phyloP scores from a whole-genome alignment of 1,140 invertebrate species.

The Drosophila seguyi region DNA sequence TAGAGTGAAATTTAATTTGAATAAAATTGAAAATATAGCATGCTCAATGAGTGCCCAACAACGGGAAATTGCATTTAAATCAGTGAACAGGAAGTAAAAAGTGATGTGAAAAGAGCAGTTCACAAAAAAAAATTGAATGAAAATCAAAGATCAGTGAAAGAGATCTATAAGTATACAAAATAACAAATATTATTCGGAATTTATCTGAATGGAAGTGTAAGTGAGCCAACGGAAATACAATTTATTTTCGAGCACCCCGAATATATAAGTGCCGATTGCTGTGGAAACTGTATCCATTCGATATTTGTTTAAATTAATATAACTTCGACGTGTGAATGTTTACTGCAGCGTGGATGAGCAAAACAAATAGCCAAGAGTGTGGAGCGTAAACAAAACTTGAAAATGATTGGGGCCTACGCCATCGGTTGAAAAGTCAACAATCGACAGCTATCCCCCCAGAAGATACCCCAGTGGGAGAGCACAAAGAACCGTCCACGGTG shows the following conservation, averaged over 20 bases:
- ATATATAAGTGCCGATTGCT: constrained; percentile 11
- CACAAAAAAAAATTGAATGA: constrained; percentile 1
- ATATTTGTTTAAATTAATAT: constrained; percentile 39
- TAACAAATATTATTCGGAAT: constrained; percentile 21
- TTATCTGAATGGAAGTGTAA: constrained; percentile 39
- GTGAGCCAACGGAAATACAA: constrained; percentile 41
- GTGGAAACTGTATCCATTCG: constrained; percentile 10
- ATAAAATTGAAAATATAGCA: not conserved
- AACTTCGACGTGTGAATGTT: constrained; percentile 35
- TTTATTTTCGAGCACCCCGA: constrained; percentile 23
- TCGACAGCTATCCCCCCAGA: constrained; percentile 1
- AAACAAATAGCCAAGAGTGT: constrained; percentile 33
- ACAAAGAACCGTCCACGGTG: constrained; percentile 18
- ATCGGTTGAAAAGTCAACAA: constrained; percentile 34
- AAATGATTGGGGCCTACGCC: constrained; percentile 33
- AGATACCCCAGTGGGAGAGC: not conserved
- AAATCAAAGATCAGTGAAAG: constrained; percentile 2
- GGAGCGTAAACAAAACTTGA: constrained; percentile 32
- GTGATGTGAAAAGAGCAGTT: not conserved
- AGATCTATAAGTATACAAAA: constrained; percentile 19
- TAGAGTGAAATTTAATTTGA: too few relatives aligned
- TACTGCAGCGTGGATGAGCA: constrained; percentile 9
- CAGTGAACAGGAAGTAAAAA: constrained; percentile 11
- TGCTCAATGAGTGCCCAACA: too few relatives aligned
- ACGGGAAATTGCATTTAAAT: not conserved